Base-by-base conservation (phyloP, 2,888 invertebrate species). In the Arrhopalites spinosus region DNA sequence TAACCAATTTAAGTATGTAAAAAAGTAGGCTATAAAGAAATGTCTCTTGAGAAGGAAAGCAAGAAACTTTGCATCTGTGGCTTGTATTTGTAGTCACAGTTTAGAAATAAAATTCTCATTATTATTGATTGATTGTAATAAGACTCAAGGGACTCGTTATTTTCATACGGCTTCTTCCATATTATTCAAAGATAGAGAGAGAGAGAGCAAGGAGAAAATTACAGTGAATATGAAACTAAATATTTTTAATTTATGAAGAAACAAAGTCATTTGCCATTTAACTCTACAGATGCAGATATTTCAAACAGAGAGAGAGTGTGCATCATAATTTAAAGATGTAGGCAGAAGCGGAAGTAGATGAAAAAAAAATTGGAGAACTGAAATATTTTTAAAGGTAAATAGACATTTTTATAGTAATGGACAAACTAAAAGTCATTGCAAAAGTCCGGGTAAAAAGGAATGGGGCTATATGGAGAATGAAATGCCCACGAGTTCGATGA, bases 91-190 rank as follows among this genome's bases (percentile, higher is more conserved):
- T 30, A 56, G 27, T 25, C 23, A 25, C 27, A 61, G 29, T 1
- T 27, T 25, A 27, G 23, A 23, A 68, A 68, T 68, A 68, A 68
- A 68, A 45, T 68, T 47, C 47, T 68, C 68, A 68, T 68, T 68
- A 68, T 47, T 68, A 68, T 68, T 68, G 68, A 68, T 68, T 68
- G 68, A 68, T 20, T 68, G 68, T 68, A 68, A 68, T 68, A 47
- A 68, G 68, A 68, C 47, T 47, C 47, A 2, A 25, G 68, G 50
- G 68, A 68, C 20, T 45, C 66, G 27, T 47, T 13, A 13, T 27
- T n/a, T 1, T 1, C 27, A 23, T 17, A 17, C 23, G 17, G 1
- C 20, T 59, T 23, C 2, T 59, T 23, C 59, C 13, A 20, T 25
- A 17, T 5, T n/a, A 23, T 23, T 8, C 20, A 56, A n/a, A 7